Percentiles rank a stretch among this genome's conserved stretches.
Conservation (phyloP, 2,888 invertebrate genomes). For the Drosophila prolongata region DNA sequence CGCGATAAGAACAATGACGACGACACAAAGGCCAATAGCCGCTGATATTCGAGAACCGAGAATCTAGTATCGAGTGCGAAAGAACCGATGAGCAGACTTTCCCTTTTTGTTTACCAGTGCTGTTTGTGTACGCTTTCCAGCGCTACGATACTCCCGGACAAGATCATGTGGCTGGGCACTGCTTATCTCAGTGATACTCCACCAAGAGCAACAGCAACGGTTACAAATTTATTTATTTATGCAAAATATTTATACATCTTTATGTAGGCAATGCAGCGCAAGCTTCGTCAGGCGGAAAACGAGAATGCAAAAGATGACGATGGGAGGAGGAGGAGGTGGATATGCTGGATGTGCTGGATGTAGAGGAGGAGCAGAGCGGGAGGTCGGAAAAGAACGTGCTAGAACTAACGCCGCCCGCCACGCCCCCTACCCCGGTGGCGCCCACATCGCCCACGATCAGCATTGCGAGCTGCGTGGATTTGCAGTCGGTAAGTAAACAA, state of each 20-base stretch:
- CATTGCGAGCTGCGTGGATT: conserved; percentile 57
- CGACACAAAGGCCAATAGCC: conserved; percentile 72
- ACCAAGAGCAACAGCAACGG: conserved; percentile 16
- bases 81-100: conserved; percentile 44
- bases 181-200: conserved; percentile 38
- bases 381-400: conserved; percentile 49
- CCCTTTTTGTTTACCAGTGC: conserved; percentile 52
- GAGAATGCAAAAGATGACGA: conserved; percentile 30
- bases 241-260: conserved; percentile 40
- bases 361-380: conserved; percentile 15
- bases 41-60: conserved; percentile 45
- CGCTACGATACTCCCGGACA: conserved; percentile 27
- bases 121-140: conserved; percentile 10
- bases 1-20: conserved; percentile 67
- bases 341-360: conserved; percentile 8
- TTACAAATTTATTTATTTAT: conserved; percentile 55
- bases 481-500: conserved; percentile 59
- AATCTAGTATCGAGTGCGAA: conserved; percentile 10
- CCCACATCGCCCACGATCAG: conserved; percentile 68
- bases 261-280: conserved; percentile 69
- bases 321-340: conserved; percentile 10
- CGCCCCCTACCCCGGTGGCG: conserved; percentile 65
- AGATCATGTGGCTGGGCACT: conserved; percentile 54
- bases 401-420: conserved; percentile 70
- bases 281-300: conserved; percentile 55